These are phyloP conservation scores for Megaceryle alcyon DNA, from an alignment of 2,797 vertebrate genomes.

Conservation along the genomic window DNA sequence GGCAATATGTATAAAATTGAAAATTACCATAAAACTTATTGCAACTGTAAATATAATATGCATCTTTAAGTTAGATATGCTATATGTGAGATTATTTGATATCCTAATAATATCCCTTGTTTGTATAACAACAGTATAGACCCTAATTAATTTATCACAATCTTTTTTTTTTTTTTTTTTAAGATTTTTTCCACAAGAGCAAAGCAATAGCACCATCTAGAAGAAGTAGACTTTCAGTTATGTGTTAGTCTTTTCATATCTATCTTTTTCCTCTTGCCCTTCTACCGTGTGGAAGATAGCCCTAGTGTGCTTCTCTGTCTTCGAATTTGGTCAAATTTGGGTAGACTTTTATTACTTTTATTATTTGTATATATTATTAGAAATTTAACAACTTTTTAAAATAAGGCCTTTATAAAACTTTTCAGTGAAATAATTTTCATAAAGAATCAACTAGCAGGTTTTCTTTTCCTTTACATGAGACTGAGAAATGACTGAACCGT, in stretches of 20 bases:
- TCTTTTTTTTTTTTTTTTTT: background rate
- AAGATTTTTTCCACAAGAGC: background rate
- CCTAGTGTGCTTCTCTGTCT: background rate
- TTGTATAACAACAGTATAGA: background rate
- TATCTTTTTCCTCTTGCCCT: background rate
- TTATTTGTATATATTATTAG: background rate
- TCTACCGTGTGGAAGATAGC: background rate
- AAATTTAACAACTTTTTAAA: background rate
- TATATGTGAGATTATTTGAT: background rate
- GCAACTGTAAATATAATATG: background rate
- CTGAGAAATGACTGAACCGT: background rate
- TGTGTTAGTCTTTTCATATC: background rate
- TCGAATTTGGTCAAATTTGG: background rate
- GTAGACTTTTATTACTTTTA: background rate
- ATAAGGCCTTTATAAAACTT: background rate
- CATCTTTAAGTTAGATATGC: background rate
- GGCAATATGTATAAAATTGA: background rate
- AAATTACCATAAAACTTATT: background rate
- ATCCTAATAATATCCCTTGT: background rate
- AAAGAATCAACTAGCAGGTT: background rate
- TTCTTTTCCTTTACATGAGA: background rate
- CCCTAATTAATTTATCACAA: background rate
- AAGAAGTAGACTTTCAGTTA: conserved; percentile 24
- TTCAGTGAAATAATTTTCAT: background rate
- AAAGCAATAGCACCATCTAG: conserved; percentile 67